These are phyloP conservation scores for Argya squamiceps DNA, from an alignment of 2,797 vertebrate genomes.

Conservation along the genomic window DNA sequence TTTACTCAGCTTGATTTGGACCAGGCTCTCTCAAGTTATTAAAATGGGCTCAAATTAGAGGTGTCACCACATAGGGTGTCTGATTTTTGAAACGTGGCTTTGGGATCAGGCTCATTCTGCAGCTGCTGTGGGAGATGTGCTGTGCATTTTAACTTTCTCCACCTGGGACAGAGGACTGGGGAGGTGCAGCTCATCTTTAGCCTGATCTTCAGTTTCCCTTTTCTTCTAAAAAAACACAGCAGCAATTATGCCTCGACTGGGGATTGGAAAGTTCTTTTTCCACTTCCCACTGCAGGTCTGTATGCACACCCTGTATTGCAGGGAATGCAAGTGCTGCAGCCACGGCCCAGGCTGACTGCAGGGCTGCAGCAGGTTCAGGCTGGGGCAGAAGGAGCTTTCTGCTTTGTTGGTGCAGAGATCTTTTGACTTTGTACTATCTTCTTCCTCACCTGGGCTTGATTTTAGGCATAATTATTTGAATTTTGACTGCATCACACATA, in stretches of 20 bases:
- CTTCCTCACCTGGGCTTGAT: neutral
- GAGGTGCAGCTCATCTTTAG: neutral
- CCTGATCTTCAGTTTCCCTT: neutral
- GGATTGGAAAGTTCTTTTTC: neutral
- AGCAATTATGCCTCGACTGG: neutral
- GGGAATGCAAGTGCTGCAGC: neutral
- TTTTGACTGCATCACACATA: neutral
- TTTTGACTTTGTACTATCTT: neutral
- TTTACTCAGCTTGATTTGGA: slow-evolving; percentile 66
- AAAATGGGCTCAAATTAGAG: slow-evolving; percentile 45
- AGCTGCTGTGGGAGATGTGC: neutral
- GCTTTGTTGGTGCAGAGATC: neutral
- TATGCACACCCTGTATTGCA: fast-evolving
- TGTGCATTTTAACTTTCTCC: neutral
- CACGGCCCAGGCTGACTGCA: neutral
- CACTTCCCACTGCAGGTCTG: neutral
- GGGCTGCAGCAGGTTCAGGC: neutral
- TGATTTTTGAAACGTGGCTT: slow-evolving; percentile 4
- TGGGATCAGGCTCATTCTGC: slow-evolving; percentile 3
- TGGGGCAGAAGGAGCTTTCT: neutral
- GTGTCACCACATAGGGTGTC: slow-evolving; percentile 6
- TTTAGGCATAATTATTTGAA: neutral
- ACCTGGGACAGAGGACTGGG: neutral
- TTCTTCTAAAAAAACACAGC: neutral
- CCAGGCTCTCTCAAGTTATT: slow-evolving; percentile 50